Base-by-base conservation (phyloP, 2,888 invertebrate genomes). In the Scaptodrosophila latifasciaeformis region DNA sequence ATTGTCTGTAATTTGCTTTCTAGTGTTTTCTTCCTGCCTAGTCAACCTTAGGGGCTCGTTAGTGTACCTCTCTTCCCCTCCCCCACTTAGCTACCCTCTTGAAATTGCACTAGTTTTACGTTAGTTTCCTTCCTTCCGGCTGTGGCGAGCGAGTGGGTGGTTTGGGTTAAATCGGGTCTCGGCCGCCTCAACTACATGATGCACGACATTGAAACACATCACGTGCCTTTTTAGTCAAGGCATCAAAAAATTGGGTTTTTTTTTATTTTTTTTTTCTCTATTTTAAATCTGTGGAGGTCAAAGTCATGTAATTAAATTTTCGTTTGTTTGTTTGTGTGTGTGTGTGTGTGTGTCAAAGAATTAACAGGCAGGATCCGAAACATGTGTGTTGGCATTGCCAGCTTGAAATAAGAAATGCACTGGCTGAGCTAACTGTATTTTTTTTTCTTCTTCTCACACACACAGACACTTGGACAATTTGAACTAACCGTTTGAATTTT, bases 1-100 rank as follows among this genome's bases (percentile, higher is more conserved):
- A 79, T 72, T 76, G 66, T 58, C 56, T 52, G 62, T 72, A 79
- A 76, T 79, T 79, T 76, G 56, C 44, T 57, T 63, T 76, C 66
- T 65, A 71, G 67, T 76, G 66, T 58, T 65, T 58, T 72, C 70
- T 76, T 76, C 80, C 72, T 72, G 70, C 72, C 60, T 60, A 69
- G 52, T 50, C 66, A 51, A 52, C 62, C 58, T 75, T 43, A 64
- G 54, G n/a, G 56, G 56, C 61, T 64, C 55, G 70, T 60, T 70
- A 58, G 57, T 58, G 60, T 27, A 46, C 34, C 13, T 34, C 24
- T 30, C 39, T 58, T 39, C 49, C 29, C 30, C 43, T 2, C 13
- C 15, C 2, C 4, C n/a, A n/a, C n/a, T n/a, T n/a, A 15, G 2
- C 17, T 13, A 19, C 39, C 31, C 17, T 21, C 31, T 29, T 9